phyloP scores from a whole-genome alignment of 2,888 invertebrate species.

The Xanthostigma xanthostigma region DNA sequence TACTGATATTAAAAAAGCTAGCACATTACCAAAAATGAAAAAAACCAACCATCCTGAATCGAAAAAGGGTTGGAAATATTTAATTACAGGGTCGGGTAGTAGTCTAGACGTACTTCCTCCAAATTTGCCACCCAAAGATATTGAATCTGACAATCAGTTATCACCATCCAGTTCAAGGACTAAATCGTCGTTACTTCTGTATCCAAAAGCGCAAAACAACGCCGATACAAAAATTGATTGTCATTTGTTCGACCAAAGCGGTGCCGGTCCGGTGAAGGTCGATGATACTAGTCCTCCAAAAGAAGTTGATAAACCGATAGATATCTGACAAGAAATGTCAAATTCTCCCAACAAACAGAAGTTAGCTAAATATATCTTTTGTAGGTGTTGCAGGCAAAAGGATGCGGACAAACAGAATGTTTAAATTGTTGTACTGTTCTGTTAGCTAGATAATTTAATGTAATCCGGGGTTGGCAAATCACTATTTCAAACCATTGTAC shows the following conservation, averaged over 20 bases:
- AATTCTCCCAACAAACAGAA: constrained; percentile 23
- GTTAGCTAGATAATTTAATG: too few relatives aligned
- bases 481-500: too few relatives aligned
- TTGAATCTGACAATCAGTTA: constrained; percentile 21
- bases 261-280: neutral
- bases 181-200: too few relatives aligned
- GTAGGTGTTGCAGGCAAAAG: constrained; percentile 30
- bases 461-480: too few relatives aligned
- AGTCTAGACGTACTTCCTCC: neutral
- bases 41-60: constrained; percentile 16
- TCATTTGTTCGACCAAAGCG: too few relatives aligned
- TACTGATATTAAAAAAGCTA: constrained; percentile 22
- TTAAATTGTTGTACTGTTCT: constrained; percentile 15
- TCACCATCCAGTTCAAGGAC: constrained; percentile 10
- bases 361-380: constrained; percentile 28
- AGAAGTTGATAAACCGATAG: neutral
- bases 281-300: neutral
- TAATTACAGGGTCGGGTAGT: constrained; percentile 18
- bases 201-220: neutral
- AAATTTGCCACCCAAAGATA: constrained; percentile 11
- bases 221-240: neutral
- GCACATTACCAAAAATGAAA: constrained; percentile 23
- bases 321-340: constrained; percentile 28
- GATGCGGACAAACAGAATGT: constrained; percentile 26
- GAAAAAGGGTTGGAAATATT: constrained; percentile 26